Conservation (phyloP, 1,140 invertebrate species). For the Nylanderia fulva region DNA sequence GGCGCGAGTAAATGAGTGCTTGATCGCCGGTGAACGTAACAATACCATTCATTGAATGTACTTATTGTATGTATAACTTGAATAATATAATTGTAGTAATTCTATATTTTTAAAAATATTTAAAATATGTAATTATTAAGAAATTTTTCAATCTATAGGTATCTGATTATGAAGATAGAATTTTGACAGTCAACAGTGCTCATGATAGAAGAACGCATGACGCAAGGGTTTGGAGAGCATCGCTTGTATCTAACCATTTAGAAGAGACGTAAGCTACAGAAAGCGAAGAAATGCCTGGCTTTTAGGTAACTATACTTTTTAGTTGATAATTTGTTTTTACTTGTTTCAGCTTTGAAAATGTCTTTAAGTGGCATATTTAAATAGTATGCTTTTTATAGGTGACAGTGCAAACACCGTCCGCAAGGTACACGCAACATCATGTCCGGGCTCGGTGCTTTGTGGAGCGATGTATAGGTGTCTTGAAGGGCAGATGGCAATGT, state of each 20-base stretch:
- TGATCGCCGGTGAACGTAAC: no score
- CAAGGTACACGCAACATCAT: not conserved
- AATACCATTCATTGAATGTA: no score
- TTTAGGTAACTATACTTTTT: not conserved
- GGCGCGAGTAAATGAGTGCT: no score
- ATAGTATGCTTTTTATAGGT: not conserved
- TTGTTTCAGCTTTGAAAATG: not conserved
- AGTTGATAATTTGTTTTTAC: not conserved
- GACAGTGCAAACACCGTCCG: not conserved
- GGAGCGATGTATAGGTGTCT: not conserved
- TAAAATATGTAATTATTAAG: no score
- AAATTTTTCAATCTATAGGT: not conserved
- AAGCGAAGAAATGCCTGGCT: not conserved
- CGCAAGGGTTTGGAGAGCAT: constrained; percentile 18
- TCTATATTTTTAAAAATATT: no score
- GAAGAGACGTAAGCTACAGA: not conserved
- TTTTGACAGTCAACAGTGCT: not conserved
- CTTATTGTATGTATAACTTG: no score
- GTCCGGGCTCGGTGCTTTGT: not conserved
- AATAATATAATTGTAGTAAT: no score
- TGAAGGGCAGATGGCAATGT: constrained; percentile 8
- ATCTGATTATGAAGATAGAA: not conserved
- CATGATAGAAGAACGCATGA: constrained; percentile 5
- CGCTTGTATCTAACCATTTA: not conserved
- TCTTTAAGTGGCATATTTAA: not conserved